Evolutionary conservation across 1,140 invertebrate genomes (phyloP).

Genomic region (Drosophila gunungcola): DNA sequence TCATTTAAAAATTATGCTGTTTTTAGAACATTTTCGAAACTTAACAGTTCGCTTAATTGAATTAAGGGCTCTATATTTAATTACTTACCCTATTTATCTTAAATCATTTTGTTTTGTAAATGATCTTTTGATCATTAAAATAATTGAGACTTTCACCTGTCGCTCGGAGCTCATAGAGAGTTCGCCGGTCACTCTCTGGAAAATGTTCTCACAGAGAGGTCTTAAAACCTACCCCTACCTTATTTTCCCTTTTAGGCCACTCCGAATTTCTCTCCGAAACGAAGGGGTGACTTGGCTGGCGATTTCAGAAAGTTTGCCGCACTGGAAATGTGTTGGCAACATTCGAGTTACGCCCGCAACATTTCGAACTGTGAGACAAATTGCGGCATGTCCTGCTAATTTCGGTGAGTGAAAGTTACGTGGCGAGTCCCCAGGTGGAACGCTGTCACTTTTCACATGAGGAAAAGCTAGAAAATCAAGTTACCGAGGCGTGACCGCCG

Average conservation of each 20-base stretch:
- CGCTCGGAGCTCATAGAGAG: not conserved
- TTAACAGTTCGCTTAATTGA: too few species aligned
- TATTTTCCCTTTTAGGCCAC: conserved; percentile 11
- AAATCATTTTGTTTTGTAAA: not conserved
- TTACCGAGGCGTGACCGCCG: conserved; percentile 54
- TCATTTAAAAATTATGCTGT: too few species aligned
- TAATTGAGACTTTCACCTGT: conserved; percentile 3
- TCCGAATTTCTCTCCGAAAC: conserved; percentile 34
- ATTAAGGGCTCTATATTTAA: too few species aligned
- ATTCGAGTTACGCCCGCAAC: conserved; percentile 30
- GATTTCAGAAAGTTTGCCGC: not conserved
- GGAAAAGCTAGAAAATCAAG: conserved; percentile 44
- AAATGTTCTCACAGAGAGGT: not conserved
- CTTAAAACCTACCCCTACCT: conserved; percentile 3
- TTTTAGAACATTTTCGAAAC: too few species aligned
- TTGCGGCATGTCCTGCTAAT: conserved; percentile 34
- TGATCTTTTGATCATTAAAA: not conserved
- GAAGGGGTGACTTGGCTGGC: conserved; percentile 6
- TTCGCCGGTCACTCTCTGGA: not conserved
- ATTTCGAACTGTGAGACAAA: conserved; percentile 32
- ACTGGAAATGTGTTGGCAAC: conserved; percentile 40
- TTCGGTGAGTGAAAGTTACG: conserved; percentile 38
- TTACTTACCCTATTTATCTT: not conserved
- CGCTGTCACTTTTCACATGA: conserved; percentile 35
- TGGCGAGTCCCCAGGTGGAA: conserved; percentile 11